Evolutionary conservation across 1,140 invertebrate species (phyloP), one percentile per base, ranked within the genome.

Genomic region (Hypothenemus hampei): DNA sequence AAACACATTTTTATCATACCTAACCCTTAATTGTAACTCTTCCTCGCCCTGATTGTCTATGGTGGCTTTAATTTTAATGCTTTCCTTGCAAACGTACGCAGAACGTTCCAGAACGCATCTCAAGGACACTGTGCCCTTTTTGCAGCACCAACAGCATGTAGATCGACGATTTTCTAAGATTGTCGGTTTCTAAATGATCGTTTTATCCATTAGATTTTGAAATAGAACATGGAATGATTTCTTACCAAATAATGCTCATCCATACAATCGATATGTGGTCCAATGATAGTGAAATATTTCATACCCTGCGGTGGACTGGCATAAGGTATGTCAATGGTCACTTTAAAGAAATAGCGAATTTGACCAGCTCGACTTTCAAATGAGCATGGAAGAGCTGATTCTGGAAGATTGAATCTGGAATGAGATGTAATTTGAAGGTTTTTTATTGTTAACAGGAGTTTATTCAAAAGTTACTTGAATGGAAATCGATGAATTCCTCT

Each of bases 181-280:
- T 60, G 85, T 75, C 2, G 87, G 85, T 72, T 85, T 85, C 87
- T 89, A 67, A 47, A n/a, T n/a, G n/a, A n/a, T n/a, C n/a, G n/a
- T n/a, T n/a, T 29, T 49, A 50, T 50, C 19, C 10, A 20, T 4
- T 13, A 15, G 10, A 20, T 37, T 37, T 13, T 37, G 11, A 37
- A 37, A 37, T 2, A 37, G 18, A 3, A 37, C 35, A 37, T 15
- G n/a, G n/a, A n/a, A n/a, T 67, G 26, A 19, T 44, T 48, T 73
- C 77, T 74, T 39, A 89, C 87, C 76, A 90, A 73, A 70, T 87
- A 89, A 69, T 89, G 83, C 65, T 90, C 86, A 53, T 90, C 88
- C 86, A 89, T 89, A 66, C 87, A 91, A 69, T 91, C 88, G 62
- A 89, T 89, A 64, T 89, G 85, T 10, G 88, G 87, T 13, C 87